These are phyloP conservation scores for Crocidura indochinensis DNA, from an alignment of 2,797 vertebrate genomes.

Conservation along the genomic window DNA sequence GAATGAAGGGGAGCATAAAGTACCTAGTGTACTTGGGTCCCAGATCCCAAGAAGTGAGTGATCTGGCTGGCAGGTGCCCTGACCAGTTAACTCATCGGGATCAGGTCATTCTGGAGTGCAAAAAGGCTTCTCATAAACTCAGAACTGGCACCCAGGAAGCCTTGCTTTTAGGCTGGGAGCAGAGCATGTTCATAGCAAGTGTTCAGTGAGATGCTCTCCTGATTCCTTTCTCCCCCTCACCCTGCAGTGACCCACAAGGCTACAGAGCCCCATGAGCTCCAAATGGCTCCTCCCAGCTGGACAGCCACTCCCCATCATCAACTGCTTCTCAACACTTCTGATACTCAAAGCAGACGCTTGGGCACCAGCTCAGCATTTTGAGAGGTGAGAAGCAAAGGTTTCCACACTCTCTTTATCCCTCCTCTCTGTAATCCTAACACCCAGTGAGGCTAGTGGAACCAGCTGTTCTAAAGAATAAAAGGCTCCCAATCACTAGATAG, in stretches of 20 bases:
- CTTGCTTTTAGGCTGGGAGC: neutral
- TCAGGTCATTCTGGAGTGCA: too few relatives aligned
- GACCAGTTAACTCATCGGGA: too few relatives aligned
- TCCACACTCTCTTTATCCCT: too few relatives aligned
- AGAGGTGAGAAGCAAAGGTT: neutral
- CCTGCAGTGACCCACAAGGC: neutral
- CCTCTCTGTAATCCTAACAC: too few relatives aligned
- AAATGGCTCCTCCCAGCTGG: too few relatives aligned
- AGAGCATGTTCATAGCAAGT: neutral
- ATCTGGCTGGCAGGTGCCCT: too few relatives aligned
- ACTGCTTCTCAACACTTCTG: neutral
- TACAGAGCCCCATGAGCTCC: neutral
- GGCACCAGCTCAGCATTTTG: neutral
- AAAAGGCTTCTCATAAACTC: too few relatives aligned
- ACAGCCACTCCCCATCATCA: accelerated
- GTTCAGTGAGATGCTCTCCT: neutral
- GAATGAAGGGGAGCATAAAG: neutral
- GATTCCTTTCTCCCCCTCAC: neutral
- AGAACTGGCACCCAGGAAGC: neutral
- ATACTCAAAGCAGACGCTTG: neutral
- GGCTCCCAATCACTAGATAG: neutral
- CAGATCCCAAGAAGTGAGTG: neutral
- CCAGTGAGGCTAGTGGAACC: too few relatives aligned
- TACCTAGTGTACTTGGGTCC: neutral
- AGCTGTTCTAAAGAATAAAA: neutral